phyloP scores from a whole-genome alignment of 2,888 invertebrate genomes.

The Colostygia pectinataria region DNA sequence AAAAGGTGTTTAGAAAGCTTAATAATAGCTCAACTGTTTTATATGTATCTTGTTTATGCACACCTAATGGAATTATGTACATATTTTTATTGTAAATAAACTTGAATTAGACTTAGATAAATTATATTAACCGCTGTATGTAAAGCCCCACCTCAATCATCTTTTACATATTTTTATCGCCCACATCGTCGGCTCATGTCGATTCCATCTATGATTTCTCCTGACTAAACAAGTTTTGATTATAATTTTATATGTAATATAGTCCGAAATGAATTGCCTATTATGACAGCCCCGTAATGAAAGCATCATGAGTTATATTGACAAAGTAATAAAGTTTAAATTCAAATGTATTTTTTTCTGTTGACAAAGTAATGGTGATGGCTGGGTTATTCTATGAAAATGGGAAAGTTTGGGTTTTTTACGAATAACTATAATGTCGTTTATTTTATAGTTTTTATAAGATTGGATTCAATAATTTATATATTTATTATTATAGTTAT shows the following conservation, averaged over 20 bases:
- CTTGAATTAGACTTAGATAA: too few species aligned
- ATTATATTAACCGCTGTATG: slow-evolving; percentile 31
- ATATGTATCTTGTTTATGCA: too few species aligned
- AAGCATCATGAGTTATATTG: slow-evolving; percentile 50
- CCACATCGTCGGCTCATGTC: slow-evolving; percentile 30
- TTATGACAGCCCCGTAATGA: slow-evolving; percentile 52
- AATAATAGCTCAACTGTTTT: too few species aligned
- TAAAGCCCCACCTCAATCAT: slow-evolving; percentile 31
- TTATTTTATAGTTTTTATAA: slow-evolving; percentile 38
- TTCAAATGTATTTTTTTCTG: slow-evolving; percentile 48
- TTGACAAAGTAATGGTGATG: slow-evolving; percentile 50
- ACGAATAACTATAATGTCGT: slow-evolving; percentile 42
- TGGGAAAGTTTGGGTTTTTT: slow-evolving; percentile 41
- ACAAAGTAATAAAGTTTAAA: slow-evolving; percentile 48
- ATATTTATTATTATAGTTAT: slow-evolving; percentile 31
- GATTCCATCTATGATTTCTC: slow-evolving; percentile 42
- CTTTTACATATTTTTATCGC: slow-evolving; percentile 42
- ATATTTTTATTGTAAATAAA: too few species aligned
- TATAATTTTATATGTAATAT: slow-evolving; percentile 53
- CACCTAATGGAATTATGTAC: too few species aligned
- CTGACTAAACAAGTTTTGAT: slow-evolving; percentile 47
- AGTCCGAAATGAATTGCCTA: slow-evolving; percentile 48
- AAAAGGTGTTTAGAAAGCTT: too few species aligned
- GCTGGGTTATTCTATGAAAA: slow-evolving; percentile 37
- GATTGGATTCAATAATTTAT: slow-evolving; percentile 41